A percentile compares a stretch with the other conserved stretches of the same genome.
Conservation (phyloP, 2,113 vertebrate genomes). For the Catharus fuscescens region DNA sequence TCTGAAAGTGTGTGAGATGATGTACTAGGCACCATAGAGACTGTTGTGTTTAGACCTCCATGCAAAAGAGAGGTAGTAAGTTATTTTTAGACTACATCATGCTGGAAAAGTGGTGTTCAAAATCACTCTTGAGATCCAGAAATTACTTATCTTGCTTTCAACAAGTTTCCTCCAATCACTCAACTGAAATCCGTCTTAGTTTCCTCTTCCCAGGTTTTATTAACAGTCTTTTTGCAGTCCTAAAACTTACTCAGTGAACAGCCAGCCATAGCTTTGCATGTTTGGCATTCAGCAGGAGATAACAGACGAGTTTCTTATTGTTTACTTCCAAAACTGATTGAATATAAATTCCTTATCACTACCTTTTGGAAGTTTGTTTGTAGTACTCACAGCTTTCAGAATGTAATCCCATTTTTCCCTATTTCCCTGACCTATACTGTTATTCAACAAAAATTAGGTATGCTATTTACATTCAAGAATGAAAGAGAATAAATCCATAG, state of each 20-base stretch:
- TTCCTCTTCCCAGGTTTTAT: neutral
- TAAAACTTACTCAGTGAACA: neutral
- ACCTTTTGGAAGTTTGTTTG: neutral
- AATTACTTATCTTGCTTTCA: neutral
- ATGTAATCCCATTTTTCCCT: neutral
- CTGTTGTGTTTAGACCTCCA: neutral
- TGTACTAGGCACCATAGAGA: neutral
- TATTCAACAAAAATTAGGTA: neutral
- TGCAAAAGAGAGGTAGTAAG: neutral
- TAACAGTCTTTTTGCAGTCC: neutral
- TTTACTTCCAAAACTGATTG: neutral
- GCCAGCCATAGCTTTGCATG: neutral
- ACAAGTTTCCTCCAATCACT: neutral
- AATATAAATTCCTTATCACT: neutral
- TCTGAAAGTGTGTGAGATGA: neutral
- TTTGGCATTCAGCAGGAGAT: neutral
- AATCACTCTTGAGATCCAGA: neutral
- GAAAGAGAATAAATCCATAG: neutral
- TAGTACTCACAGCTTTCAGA: neutral
- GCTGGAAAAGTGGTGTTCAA: neutral
- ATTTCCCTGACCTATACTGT: neutral
- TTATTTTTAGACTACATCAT: neutral
- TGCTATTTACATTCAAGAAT: neutral
- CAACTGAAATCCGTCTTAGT: neutral
- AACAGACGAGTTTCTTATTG: neutral